Percentiles rank a stretch among this genome's conserved stretches.
Conservation (phyloP, 2,113 vertebrate genomes). For the Thinocorus orbignyianus region DNA sequence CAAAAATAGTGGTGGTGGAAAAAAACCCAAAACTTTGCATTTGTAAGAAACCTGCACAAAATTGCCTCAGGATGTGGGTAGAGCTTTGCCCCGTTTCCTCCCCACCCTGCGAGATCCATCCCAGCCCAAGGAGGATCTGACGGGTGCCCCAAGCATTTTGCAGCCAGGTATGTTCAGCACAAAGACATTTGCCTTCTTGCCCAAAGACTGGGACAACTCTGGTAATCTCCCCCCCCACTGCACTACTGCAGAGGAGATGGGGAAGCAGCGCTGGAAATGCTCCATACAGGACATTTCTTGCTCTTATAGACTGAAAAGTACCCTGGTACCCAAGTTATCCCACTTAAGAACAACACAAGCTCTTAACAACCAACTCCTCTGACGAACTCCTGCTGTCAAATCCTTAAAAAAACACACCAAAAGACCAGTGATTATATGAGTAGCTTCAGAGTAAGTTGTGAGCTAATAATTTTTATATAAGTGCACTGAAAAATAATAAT, state of each 20-base stretch:
- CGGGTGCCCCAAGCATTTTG: neutral
- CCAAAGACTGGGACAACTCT: neutral
- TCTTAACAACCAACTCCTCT: neutral
- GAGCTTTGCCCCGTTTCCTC: conserved; percentile 28
- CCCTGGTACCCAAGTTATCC: neutral
- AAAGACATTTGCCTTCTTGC: neutral
- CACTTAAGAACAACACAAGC: neutral
- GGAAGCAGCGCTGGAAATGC: rapidly evolving
- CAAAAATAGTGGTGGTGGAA: rapidly evolving
- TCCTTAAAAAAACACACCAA: neutral
- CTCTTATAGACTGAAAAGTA: neutral
- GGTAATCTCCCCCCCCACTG: neutral
- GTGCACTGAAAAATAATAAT: neutral
- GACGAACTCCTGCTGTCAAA: neutral
- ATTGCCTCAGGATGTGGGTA: conserved; percentile 39
- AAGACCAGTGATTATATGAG: neutral
- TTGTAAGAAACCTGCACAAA: neutral
- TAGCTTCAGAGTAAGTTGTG: neutral
- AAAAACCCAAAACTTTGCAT: neutral
- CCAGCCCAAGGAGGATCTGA: neutral
- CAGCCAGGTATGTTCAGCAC: neutral
- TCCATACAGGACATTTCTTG: neutral
- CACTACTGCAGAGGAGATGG: neutral
- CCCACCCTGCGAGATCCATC: neutral
- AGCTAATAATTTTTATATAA: neutral